Conservation (phyloP, 2,888 invertebrate genomes). For the Zele albiditarsus region DNA sequence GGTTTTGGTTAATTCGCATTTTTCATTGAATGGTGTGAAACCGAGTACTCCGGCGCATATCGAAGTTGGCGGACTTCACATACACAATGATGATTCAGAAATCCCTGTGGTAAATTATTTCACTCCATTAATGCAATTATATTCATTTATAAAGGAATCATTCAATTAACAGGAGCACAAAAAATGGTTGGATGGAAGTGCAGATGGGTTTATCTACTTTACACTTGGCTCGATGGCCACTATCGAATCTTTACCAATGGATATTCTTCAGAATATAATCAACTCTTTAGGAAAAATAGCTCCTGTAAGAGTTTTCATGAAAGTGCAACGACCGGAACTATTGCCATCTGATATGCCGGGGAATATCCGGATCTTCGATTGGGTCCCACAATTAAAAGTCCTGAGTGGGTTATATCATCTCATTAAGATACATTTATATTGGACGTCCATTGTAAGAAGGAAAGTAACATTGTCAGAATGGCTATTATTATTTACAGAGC, state of each 20-base stretch:
- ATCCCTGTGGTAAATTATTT: constrained; percentile 52
- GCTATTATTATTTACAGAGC: constrained; percentile 54
- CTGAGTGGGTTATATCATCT: constrained; percentile 56
- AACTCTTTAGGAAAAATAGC: constrained; percentile 56
- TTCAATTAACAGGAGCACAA: not conserved
- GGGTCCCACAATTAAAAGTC: constrained; percentile 61
- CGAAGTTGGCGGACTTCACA: constrained; percentile 76
- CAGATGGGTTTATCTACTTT: constrained; percentile 61
- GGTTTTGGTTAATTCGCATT: constrained; percentile 74
- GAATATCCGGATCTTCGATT: constrained; percentile 55
- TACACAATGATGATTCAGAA: constrained; percentile 62
- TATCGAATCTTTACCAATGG: constrained; percentile 56
- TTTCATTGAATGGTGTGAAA: constrained; percentile 71
- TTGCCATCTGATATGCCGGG: constrained; percentile 56
- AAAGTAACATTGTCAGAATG: not conserved
- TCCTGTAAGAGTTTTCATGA: constrained; percentile 60
- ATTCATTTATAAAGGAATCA: not conserved
- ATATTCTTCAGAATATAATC: constrained; percentile 53
- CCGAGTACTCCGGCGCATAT: constrained; percentile 73
- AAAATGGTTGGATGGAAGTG: constrained; percentile 53
- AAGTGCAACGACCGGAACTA: constrained; percentile 46
- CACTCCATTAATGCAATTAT: not conserved
- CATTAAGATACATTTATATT: too few relatives aligned
- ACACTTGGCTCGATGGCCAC: constrained; percentile 61
- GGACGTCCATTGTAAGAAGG: too few relatives aligned